phyloP scores from a whole-genome alignment of 2,113 vertebrate species.

The Anhinga rufa region DNA sequence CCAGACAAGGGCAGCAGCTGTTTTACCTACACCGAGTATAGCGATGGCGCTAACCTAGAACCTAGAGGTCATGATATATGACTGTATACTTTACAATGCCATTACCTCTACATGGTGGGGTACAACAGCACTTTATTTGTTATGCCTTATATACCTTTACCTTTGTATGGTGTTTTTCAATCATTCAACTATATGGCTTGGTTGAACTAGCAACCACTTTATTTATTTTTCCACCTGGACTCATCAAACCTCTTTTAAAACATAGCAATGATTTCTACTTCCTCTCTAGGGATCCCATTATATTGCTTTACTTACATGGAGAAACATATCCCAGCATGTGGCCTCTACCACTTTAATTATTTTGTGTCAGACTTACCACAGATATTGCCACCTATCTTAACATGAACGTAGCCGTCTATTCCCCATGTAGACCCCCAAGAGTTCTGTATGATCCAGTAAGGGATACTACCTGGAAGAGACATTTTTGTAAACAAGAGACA shows the following conservation, averaged over 20 bases:
- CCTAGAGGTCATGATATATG: neutral
- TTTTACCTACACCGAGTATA: neutral
- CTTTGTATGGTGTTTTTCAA: neutral
- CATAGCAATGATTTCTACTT: neutral
- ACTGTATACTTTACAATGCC: neutral
- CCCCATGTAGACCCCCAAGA: constrained; percentile 89
- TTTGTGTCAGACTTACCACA: constrained; percentile 80
- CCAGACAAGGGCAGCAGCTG: neutral
- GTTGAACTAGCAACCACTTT: neutral
- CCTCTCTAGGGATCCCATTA: neutral
- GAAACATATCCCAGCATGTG: neutral
- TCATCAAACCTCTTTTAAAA: neutral
- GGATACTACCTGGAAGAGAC: constrained; percentile 74
- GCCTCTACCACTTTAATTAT: neutral
- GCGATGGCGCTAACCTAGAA: neutral
- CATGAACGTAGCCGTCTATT: constrained; percentile 82
- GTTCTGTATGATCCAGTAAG: constrained; percentile 92
- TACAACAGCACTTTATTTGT: neutral
- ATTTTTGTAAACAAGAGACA: neutral
- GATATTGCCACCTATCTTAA: constrained; percentile 85
- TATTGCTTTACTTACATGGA: neutral
- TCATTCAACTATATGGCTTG: neutral
- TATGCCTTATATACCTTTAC: neutral
- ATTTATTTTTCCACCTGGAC: neutral
- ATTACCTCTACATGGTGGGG: neutral